Conservation (phyloP, 2,888 invertebrate genomes). For the Bombylius discolor region DNA sequence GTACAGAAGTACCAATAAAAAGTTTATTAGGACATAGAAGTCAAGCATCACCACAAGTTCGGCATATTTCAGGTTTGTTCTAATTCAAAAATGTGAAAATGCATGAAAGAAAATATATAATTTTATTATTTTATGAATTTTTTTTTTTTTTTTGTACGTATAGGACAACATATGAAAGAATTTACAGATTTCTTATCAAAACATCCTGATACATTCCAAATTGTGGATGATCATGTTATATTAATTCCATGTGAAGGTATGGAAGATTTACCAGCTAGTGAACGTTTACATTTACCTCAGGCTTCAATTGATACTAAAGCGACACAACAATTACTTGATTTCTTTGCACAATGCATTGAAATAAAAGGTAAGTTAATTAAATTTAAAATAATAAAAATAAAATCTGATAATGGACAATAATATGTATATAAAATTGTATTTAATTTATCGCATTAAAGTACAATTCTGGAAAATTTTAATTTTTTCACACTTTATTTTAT, state of each 20-base stretch:
- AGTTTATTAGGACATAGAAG: constrained; percentile 92
- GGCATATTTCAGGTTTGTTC: constrained; percentile 69
- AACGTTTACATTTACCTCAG: constrained; percentile 54
- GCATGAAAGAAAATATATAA: background rate
- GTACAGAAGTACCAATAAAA: constrained; percentile 92
- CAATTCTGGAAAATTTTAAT: no score
- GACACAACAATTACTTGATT: constrained; percentile 69
- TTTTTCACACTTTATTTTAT: no score
- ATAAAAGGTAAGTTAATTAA: constrained; percentile 41
- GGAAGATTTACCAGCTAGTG: constrained; percentile 52
- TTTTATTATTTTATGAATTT: background rate
- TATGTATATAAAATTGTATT: no score
- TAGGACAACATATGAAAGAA: constrained; percentile 81
- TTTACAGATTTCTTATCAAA: constrained; percentile 79
- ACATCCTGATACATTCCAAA: constrained; percentile 73
- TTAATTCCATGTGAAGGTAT: constrained; percentile 57
- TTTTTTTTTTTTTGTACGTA: background rate
- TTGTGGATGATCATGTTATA: constrained; percentile 74
- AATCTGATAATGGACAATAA: no score
- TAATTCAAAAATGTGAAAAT: background rate
- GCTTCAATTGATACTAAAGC: constrained; percentile 70
- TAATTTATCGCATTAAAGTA: no score
- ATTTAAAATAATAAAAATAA: no score
- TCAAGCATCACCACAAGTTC: constrained; percentile 91
- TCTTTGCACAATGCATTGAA: constrained; percentile 69